Base-by-base conservation (phyloP, 2,888 invertebrate species). In the Acanthococcus lagerstroemiae region DNA sequence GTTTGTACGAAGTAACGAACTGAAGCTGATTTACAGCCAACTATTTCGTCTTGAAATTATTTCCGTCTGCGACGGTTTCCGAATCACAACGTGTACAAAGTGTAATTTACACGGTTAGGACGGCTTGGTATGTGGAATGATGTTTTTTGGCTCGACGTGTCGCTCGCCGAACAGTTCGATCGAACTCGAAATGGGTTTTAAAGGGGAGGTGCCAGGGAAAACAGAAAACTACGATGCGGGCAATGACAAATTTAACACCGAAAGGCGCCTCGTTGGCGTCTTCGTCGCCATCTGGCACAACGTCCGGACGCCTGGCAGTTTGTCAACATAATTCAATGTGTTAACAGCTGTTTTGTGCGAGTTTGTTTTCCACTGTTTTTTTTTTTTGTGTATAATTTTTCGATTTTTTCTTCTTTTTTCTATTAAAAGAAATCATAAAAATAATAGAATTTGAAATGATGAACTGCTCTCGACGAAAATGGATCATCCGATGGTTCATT, bases 181-280 rank as follows among this genome's bases (percentile, higher is more conserved):
- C 61, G 61, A 61, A 61, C 26, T 45, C 48, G 22, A 52, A 52
- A 52, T 52, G 24, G 24, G n/a, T 27, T 37, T 37, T 9, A 26
- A 50, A 48, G 61, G 50, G 61, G 61, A 48, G 50, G 61, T 17
- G 61, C 26, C 21, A 25, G 27, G 30, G n/a, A 52, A 26, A 61
- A 61, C 19, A 61, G 48, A 61, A 48, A 19, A 52, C 15, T 46
- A 50, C 61, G 61, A 61, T 61, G 61, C 26, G 48, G 61, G 46
- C 46, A 61, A 61, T 61, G 61, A 61, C 61, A 61, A 61, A 61
- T 61, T 61, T 61, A 61, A 61, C 61, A 61, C 61, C 48, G 61
- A 61, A 61, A 61, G 61, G 61, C 61, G 61, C 61, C 61, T 61
- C 48, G 61, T 61, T 61, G 61, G 61, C 61, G 61, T 61, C 61